phyloP scores from a whole-genome alignment of 2,797 vertebrate genomes.

The Gambusia yucatana region DNA sequence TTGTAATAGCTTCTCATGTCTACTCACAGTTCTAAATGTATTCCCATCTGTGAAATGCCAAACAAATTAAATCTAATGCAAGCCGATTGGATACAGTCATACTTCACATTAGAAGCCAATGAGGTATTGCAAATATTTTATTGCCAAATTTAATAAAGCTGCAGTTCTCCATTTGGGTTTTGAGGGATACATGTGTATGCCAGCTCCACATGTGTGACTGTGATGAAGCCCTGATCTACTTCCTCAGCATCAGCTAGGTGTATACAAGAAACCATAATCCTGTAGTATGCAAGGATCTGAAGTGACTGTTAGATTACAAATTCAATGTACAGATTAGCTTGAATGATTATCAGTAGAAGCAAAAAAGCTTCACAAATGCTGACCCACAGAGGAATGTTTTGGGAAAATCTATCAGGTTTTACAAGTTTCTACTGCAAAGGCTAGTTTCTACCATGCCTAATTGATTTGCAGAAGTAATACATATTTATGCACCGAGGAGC shows the following conservation, averaged over 20 bases:
- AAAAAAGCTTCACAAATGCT: conserved; percentile 38
- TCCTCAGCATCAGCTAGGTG: conserved; percentile 53
- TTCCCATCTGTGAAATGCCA: conserved; percentile 83
- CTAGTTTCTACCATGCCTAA: conserved; percentile 62
- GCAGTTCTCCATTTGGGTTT: conserved; percentile 75
- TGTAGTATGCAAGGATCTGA: conserved; percentile 37
- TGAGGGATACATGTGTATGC: conserved; percentile 68
- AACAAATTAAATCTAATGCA: conserved; percentile 85
- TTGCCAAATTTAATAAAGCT: conserved; percentile 85
- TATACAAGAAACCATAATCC: conserved; percentile 36
- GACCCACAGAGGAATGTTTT: conserved; percentile 37
- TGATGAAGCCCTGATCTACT: conserved; percentile 58
- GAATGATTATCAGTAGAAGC: conserved; percentile 45
- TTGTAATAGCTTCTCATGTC: conserved; percentile 76
- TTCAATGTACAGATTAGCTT: conserved; percentile 38
- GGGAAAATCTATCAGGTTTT: conserved; percentile 50
- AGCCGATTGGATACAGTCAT: conserved; percentile 80
- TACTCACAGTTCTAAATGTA: conserved; percentile 76
- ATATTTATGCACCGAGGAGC: conserved; percentile 66
- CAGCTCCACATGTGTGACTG: conserved; percentile 48
- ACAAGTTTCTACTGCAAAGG: conserved; percentile 61
- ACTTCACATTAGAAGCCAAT: conserved; percentile 82
- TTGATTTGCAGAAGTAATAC: conserved; percentile 71
- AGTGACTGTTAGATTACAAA: conserved; percentile 43
- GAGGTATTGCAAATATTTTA: conserved; percentile 85